Base-by-base conservation (phyloP, 2,888 invertebrate species). In the Girardia tigrina region DNA sequence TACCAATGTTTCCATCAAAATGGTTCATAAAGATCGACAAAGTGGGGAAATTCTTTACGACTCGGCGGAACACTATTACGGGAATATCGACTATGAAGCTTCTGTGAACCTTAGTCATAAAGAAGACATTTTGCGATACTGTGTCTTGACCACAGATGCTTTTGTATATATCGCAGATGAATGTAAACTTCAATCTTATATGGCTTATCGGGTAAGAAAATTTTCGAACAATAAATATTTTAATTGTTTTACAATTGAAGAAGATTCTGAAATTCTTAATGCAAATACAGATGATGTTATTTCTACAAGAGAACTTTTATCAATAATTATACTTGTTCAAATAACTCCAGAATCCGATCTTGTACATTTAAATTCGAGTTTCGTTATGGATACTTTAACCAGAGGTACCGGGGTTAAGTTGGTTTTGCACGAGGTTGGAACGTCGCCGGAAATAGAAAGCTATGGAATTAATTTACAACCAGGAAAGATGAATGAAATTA, bases 401-500 rank as follows among this genome's bases (percentile, higher is more conserved):
- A 75, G 69, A 42, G 76, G 76, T 16, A 75, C 76, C 4, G 76
- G 76, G 12, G 26, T 76, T 26, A 75, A 42, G 23, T 20, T 76
- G 26, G 74, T 75, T 12, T 23, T 76, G n/a, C 76, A 76, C 56
- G 76, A 76, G 12, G 28, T 26, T 4, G 69, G 74, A 1, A 74
- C 36, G 26, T 75, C 42, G 56, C 76, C 76, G 28, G 76, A 76
- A 42, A 27, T 76, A 26, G 75, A 42, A 28, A 74, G 56, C 20
- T 28, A 74, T 27, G 76, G 76, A 20, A 69, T 76, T 69, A 76
- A 76, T 70, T 36, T 76, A 26, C 73, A 76, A 42, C 76, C 76
- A 1, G 76, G 76, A 12, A 74, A 75, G 14, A 76, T 76, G 76
- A 76, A 76, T 20, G 76, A 77, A n/a, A 75, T 76, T 4, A 76